Percentiles rank a stretch among this genome's conserved stretches.
phyloP scores from a whole-genome alignment of 1,140 invertebrate genomes.

The Bombus superbus region DNA sequence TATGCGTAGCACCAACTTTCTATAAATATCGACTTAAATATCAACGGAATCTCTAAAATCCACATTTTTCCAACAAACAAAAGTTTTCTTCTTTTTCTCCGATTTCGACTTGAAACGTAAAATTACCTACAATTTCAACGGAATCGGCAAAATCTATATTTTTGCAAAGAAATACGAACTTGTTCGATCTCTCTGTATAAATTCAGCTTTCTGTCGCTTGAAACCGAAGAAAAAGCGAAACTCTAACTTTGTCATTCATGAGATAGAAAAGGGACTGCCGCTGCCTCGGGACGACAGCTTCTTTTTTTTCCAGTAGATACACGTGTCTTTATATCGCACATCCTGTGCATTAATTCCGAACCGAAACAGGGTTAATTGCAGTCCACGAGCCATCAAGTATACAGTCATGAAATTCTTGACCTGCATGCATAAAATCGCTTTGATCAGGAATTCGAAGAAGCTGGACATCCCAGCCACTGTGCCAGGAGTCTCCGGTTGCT shows the following conservation, averaged over 20 bases:
- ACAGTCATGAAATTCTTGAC: constrained; percentile 41
- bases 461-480: constrained; percentile 1
- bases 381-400: constrained; percentile 29
- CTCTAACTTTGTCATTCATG: neutral
- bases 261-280: neutral
- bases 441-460: constrained; percentile 33
- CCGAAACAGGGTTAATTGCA: constrained; percentile 33
- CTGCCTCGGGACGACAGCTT: too few species aligned
- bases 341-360: neutral
- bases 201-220: too few species aligned
- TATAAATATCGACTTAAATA: too few species aligned
- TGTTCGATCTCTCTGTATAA: too few species aligned
- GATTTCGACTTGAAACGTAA: too few species aligned
- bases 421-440: constrained; percentile 41
- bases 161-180: too few species aligned
- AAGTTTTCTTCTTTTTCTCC: too few species aligned
- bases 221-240: neutral
- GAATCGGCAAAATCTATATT: too few species aligned
- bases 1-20: too few species aligned
- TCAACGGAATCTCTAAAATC: too few species aligned
- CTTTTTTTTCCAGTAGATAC: neutral
- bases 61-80: too few species aligned
- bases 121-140: too few species aligned
- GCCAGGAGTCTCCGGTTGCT: neutral
- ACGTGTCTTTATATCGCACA: neutral